Percentiles rank a stretch among this genome's conserved stretches.
phyloP scores from a whole-genome alignment of 2,797 vertebrate species.

The Urocyon cinereoargenteus region DNA sequence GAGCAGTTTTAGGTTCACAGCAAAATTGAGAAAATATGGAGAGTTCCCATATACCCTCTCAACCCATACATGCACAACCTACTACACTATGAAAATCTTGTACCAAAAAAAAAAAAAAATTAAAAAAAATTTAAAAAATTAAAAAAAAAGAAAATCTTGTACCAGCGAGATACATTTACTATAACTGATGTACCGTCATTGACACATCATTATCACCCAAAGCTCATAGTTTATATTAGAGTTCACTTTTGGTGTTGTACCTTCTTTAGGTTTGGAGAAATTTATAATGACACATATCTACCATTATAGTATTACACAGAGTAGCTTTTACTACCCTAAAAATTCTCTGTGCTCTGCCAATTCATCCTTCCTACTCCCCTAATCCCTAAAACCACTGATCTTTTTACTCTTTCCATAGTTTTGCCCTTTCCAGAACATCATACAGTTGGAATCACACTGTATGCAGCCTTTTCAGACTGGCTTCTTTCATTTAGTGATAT shows the following conservation, averaged over 20 bases:
- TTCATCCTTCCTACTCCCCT: not conserved
- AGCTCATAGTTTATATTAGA: not conserved
- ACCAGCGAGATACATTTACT: not conserved
- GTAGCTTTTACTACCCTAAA: not conserved
- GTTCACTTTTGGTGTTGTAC: not conserved
- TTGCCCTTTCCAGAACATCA: not conserved
- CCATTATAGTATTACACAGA: not conserved
- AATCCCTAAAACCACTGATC: not conserved
- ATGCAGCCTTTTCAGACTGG: not conserved
- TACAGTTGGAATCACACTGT: not conserved
- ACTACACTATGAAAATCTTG: not conserved
- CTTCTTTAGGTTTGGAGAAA: not conserved
- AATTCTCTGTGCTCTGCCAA: not conserved
- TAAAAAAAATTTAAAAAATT: no score
- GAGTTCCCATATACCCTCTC: not conserved
- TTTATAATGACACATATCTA: not conserved
- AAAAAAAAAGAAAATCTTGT: not conserved
- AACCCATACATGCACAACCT: not conserved
- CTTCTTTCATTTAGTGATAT: not conserved
- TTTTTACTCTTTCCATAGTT: not conserved
- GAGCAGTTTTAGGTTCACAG: not conserved
- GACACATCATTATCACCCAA: not conserved
- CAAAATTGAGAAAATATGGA: not conserved
- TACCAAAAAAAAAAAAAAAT: no score
- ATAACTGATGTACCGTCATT: accelerated